Conservation (phyloP, 2,888 invertebrate genomes). For the Falcaria lacertinaria region DNA sequence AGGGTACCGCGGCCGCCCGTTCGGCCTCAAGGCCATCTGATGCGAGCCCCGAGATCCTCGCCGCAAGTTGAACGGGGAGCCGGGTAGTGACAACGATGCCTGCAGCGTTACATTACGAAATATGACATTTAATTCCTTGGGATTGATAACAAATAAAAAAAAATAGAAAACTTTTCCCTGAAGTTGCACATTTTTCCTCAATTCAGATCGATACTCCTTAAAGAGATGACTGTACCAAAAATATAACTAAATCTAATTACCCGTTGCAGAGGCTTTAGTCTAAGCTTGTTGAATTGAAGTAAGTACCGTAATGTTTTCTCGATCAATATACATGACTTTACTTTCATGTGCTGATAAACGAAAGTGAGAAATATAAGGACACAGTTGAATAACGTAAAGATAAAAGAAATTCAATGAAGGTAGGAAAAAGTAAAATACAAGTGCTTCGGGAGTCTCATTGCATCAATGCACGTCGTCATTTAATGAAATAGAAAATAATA, state of each 20-base stretch:
- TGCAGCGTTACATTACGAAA: slow-evolving; percentile 62
- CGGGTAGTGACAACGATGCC: slow-evolving; percentile 98
- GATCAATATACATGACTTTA: slow-evolving; percentile 41
- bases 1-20: slow-evolving; percentile 88
- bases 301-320: slow-evolving; percentile 29
- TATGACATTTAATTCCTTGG: not conserved
- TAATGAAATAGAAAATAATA: too few species aligned
- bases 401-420: slow-evolving; percentile 37
- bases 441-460: slow-evolving; percentile 51
- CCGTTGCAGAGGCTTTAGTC: slow-evolving; percentile 68
- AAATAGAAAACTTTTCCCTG: not conserved
- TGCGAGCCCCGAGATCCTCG: slow-evolving; percentile 95
- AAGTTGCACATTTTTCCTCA: slow-evolving; percentile 59
- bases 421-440: slow-evolving; percentile 39
- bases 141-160: not conserved
- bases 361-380: slow-evolving; percentile 46
- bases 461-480: slow-evolving; percentile 46
- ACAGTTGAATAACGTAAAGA: slow-evolving; percentile 35
- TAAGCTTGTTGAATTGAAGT: slow-evolving; percentile 29
- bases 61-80: slow-evolving; percentile 96
- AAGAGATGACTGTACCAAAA: too few species aligned
- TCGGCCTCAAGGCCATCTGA: slow-evolving; percentile 91
- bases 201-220: too few species aligned
- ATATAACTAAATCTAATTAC: slow-evolving; percentile 28
- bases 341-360: slow-evolving; percentile 80